Conservation (phyloP, 2,888 invertebrate genomes). For the Drosophila mettleri region DNA sequence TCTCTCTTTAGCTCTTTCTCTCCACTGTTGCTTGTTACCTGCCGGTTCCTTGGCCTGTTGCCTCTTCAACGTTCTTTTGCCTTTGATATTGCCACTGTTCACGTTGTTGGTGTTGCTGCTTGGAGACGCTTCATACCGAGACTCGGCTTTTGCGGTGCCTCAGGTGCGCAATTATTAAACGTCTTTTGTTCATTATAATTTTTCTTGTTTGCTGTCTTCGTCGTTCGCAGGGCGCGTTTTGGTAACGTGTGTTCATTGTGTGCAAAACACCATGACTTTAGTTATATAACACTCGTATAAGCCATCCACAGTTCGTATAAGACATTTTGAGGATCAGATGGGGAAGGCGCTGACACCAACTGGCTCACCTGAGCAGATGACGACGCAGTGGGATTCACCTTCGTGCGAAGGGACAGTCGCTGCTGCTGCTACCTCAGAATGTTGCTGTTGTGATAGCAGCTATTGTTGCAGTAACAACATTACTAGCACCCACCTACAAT, state of each 20-base stretch:
- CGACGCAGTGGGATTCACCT: constrained; percentile 34
- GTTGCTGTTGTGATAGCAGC: constrained; percentile 56
- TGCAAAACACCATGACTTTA: constrained; percentile 14
- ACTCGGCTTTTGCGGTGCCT: constrained; percentile 62
- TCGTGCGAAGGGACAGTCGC: constrained; percentile 47
- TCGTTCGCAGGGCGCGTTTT: constrained; percentile 30
- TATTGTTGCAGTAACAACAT: constrained; percentile 79
- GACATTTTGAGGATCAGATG: constrained; percentile 57
- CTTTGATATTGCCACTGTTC: constrained; percentile 17
- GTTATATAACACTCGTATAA: constrained; percentile 61
- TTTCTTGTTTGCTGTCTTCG: constrained; percentile 19
- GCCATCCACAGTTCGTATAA: constrained; percentile 20
- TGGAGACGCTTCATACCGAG: constrained; percentile 37
- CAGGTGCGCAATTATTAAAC: constrained; percentile 74
- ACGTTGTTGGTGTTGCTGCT: constrained; percentile 11
- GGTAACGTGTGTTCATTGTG: constrained; percentile 10
- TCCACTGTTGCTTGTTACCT: constrained; percentile 60
- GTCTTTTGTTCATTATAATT: constrained; percentile 53
- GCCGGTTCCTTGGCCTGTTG: constrained; percentile 30
- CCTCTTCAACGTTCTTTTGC: constrained; percentile 40
- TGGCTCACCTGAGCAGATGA: constrained; percentile 22
- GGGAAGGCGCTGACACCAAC: constrained; percentile 15
- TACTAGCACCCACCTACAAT: constrained; percentile 63
- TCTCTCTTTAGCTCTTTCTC: constrained; percentile 37
- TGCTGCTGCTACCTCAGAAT: constrained; percentile 24